Evolutionary conservation across 2,888 invertebrate genomes (phyloP), one percentile per base, ranked within the genome.

Genomic region (Pristionchus exspectatus): DNA sequence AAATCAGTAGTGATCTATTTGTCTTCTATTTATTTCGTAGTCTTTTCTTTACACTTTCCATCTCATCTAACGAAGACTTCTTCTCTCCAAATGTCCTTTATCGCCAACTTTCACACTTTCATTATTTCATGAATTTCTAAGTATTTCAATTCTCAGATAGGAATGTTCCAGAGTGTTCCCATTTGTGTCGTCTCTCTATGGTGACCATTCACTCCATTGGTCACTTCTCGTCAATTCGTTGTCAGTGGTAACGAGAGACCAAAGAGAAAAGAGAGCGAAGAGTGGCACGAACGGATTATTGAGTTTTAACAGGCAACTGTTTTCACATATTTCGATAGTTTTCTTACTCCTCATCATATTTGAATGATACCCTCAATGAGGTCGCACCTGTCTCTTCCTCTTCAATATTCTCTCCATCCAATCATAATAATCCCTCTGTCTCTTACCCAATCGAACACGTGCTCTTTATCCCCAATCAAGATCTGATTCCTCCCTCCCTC

Each of bases 191-290:
- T 24, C 27, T n/a, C 69, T 69, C n/a, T 69, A 21, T 81, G 18
- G 83, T 50, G 21, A 33, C 24, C 50, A 56, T 50, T 50, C 18
- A 7, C 44, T 50, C 38, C 16, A 4, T 27, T 24, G 81, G 81
- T n/a, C 44, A 81, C 9, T 50, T 50, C 81, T 83, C 18, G 21
- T 38, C 38, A 18, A 14, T 50, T 24, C 50, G 56, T 56, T 83
- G 54, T 83, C 83, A n/a, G 83, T 27, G 24, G 83, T 56, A 83
- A 83, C 83, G 30, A 83, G 18, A 38, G 50, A 38, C n/a, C 33
- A 24, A 81, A 50, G n/a, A 30, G 50, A 44, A 83, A 50, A 50
- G 44, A 50, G 44, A 50, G 44, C 9, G 44, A 50, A 81, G 81
- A 44, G 81, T 44, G 81, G 83, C 2, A 44, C 54, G 83, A 83